Evolutionary conservation across 1,140 invertebrate genomes (phyloP).

Genomic region (Pentalonia nigronervosa): DNA sequence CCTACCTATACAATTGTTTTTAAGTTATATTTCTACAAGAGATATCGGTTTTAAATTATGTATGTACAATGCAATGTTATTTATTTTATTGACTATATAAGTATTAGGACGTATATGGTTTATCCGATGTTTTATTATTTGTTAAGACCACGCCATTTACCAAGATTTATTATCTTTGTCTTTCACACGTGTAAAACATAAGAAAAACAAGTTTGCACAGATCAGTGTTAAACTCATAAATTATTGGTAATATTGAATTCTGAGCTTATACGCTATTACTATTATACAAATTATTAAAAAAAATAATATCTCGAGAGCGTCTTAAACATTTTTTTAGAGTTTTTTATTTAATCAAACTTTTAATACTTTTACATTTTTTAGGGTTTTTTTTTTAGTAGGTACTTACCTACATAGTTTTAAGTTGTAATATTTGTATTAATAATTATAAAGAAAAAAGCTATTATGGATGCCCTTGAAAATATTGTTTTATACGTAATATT

Average conservation of each 20-base stretch:
- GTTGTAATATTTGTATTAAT: background rate
- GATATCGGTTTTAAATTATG: background rate
- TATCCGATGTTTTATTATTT: background rate
- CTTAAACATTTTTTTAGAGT: background rate
- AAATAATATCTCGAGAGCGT: background rate
- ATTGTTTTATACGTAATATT: background rate
- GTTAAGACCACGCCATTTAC: background rate
- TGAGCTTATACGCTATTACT: background rate
- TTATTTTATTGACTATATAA: background rate
- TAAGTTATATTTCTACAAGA: background rate
- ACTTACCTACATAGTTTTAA: background rate
- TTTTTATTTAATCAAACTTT: background rate
- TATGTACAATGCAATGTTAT: background rate
- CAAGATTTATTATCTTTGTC: background rate
- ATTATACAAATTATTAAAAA: background rate
- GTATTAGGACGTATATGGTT: background rate
- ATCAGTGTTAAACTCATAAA: background rate
- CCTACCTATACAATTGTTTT: background rate
- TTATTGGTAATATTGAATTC: background rate
- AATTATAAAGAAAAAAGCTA: background rate
- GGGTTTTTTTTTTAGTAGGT: background rate
- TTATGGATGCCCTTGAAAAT: constrained; percentile 3
- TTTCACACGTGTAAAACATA: background rate
- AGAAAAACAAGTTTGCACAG: background rate
- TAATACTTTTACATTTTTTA: background rate